These are phyloP conservation scores for Bellardia bayeri DNA, from an alignment of 2,888 invertebrate species.

Conservation along the genomic window DNA sequence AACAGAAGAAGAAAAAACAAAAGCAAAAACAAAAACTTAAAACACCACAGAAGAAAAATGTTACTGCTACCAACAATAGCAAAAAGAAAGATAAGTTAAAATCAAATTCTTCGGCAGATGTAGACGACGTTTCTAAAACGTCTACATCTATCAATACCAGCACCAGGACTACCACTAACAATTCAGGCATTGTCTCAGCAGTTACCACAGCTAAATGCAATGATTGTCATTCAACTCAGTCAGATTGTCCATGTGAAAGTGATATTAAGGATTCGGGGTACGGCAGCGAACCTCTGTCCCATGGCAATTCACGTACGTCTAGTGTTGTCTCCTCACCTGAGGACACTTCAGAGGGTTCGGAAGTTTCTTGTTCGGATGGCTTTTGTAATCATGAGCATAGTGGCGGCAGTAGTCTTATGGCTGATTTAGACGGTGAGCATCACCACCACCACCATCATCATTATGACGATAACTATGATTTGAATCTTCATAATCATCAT, in stretches of 20 bases:
- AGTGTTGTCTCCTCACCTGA: slow-evolving; percentile 94
- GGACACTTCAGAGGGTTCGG: slow-evolving; percentile 93
- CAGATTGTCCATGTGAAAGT: slow-evolving; percentile 85
- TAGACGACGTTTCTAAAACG: slow-evolving; percentile 39
- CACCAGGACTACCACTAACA: slow-evolving; percentile 35
- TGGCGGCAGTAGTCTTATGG: slow-evolving; percentile 60
- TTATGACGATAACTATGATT: slow-evolving; percentile 56
- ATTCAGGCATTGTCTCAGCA: slow-evolving; percentile 39
- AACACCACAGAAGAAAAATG: slow-evolving; percentile 63
- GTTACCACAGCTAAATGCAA: slow-evolving; percentile 77
- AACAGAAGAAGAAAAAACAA: slow-evolving; percentile 76
- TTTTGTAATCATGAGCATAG: slow-evolving; percentile 90
- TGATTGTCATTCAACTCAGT: slow-evolving; percentile 79
- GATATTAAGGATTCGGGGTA: slow-evolving; percentile 91
- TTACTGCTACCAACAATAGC: slow-evolving; percentile 36
- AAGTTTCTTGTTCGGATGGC: slow-evolving; percentile 94
- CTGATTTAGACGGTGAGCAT: slow-evolving; percentile 73
- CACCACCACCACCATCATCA: slow-evolving; percentile 60
- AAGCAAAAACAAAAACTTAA: slow-evolving; percentile 77
- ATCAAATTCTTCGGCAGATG: slow-evolving; percentile 4
- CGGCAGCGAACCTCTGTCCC: slow-evolving; percentile 89
- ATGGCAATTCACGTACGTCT: slow-evolving; percentile 89
- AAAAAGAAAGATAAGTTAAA: slow-evolving; percentile 53
- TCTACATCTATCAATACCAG: slow-evolving; percentile 8
- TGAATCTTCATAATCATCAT: slow-evolving; percentile 61